Evolutionary conservation across 2,888 invertebrate genomes (phyloP), one percentile per base, ranked within the genome.

Genomic region (Oscheius sp.): DNA sequence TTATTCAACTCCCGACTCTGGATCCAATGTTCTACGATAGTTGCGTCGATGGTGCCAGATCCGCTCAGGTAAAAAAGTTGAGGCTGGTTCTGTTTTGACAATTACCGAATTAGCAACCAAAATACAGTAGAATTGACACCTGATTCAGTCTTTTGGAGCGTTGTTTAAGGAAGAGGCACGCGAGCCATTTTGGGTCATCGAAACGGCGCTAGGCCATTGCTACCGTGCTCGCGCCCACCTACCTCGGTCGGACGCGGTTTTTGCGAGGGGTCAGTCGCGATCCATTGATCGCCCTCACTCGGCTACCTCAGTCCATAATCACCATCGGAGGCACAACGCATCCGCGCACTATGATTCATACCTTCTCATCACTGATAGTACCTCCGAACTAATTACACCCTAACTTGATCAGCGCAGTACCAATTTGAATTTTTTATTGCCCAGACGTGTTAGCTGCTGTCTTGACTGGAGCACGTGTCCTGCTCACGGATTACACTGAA

Each of bases 131-230:
- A 35, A 35, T 35, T 33, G 5, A 35, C 33, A 1, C 42, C 7
- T 42, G 42, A 50, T 29, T 50, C 50, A 10, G n/a, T 47, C 11
- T 50, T 50, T 32, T 10, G 47, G 65, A 65, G 65, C 33, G 65
- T 47, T 21, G 33, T 47, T 65, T 32, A 50, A n/a, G 65, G 1
- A 65, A 33, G 29, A 60, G 63, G 53, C 51, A 29, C 47, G 42
- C 68, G 55, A 68, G 68, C 68, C 68, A 55, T 68, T 68, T 68
- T 68, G 68, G 68, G 55, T 68, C 68, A 68, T 53, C 68, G 68
- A 65, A 65, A 48, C 33, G 53, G 55, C 55, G 55, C 55, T 32
- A 32, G 48, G 53, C 68, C 55, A 68, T 37, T 37, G 68, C 55
- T 53, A 53, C 55, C 68, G 68, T 55, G 68, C 68, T 55, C 68